Base-by-base conservation (phyloP, 2,888 invertebrate species). In the Ormyrus labotus region DNA sequence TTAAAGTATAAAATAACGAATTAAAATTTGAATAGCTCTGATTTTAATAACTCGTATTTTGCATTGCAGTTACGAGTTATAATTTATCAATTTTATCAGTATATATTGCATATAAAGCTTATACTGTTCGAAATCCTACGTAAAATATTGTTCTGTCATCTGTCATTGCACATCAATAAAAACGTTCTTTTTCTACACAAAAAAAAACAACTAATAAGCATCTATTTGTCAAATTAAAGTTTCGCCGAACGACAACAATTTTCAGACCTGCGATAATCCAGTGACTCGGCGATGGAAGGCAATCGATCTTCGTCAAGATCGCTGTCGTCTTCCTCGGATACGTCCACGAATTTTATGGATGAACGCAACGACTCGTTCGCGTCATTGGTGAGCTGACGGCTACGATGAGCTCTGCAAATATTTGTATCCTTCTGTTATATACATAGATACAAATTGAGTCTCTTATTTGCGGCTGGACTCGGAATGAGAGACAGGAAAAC, bases 321-420 rank as follows among this genome's bases (percentile, higher is more conserved):
- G 47, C 34, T 2, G 13, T 48, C 63, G 10, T 47, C 64, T 34
- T 50, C 60, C n/a, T 34, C 57, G 10, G 51, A 74, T n/a, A 45
- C 19, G 11, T 50, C 55, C 58, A 7, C 19, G 50, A 65, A 48
- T 65, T 75, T 75, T 70, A 48, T 64, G 11, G 51, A 9, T 60
- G 48, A 60, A 45, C 34, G 65, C 61, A 0, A 4, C 34, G 63
- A 73, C 13, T 65, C 53, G 11, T 50, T 11, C 13, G 57, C 13
- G 34, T 63, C 45, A 9, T 11, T 48, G 55, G 8, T 5, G 58
- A 13, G 13, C 58, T 48, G 78, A 19, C 80, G 65, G 9, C 69
- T 58, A 11, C 83, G 82, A 82, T 82, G 72, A 76, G 80, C 78
- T 81, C 84, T 82, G 81, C 73, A 84, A 84, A 84, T 80, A 84